Conservation (phyloP, 2,113 vertebrate genomes). For the Cettia cetti region DNA sequence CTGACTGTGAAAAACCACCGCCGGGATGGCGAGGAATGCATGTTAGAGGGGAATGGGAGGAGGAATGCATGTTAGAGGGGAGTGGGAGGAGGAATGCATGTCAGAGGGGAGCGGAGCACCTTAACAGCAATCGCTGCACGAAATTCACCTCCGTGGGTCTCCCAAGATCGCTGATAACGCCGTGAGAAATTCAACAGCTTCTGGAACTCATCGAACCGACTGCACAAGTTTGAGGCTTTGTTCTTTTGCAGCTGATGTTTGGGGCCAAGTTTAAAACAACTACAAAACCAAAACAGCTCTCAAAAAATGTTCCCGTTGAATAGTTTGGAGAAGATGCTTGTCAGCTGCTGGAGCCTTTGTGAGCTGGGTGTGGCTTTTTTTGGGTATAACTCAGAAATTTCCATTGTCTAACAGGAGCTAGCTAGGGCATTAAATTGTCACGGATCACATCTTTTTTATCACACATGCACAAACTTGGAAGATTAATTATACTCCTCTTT, state of each 20-base stretch:
- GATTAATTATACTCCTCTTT: slow-evolving; percentile 47
- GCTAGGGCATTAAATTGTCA: slow-evolving; percentile 29
- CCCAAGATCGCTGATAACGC: not conserved
- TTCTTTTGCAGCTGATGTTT: not conserved
- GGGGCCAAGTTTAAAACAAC: slow-evolving; percentile 8
- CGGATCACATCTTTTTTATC: slow-evolving; percentile 25
- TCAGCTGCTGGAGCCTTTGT: slow-evolving; percentile 32
- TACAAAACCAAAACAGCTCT: not conserved
- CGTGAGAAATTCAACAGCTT: slow-evolving; percentile 30
- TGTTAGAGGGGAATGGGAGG: not conserved
- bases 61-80: not conserved
- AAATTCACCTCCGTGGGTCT: not conserved
- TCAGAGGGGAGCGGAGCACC: not conserved
- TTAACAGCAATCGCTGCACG: not conserved
- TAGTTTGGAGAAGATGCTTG: slow-evolving; percentile 29
- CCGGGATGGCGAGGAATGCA: not conserved
- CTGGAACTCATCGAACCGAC: not conserved
- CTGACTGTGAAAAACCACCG: not conserved
- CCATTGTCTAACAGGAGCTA: slow-evolving; percentile 41
- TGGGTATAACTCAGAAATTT: slow-evolving; percentile 30
- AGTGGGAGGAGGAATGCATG: not conserved
- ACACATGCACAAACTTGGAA: slow-evolving; percentile 19
- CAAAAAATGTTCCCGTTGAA: not conserved
- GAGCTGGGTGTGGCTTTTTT: slow-evolving; percentile 28
- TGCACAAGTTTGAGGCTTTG: not conserved